Evolutionary conservation across 2,797 vertebrate species (phyloP), one percentile per base, ranked within the genome.

Genomic region (Xiphorhynchus erythropygius): DNA sequence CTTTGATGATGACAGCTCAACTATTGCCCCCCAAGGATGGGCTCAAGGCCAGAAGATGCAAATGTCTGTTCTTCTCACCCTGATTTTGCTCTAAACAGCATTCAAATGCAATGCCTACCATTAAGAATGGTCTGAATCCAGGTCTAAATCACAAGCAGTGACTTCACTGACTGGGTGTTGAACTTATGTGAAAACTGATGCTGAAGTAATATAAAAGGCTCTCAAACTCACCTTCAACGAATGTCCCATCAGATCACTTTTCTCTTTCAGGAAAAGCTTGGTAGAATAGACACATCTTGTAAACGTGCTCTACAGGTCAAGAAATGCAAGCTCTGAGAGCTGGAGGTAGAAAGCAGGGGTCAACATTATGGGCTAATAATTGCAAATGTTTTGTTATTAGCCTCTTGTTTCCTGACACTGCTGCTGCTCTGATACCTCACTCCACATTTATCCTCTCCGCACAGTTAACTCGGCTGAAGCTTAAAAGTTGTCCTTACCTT

Each of bases 21-120:
- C 70, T 76, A 39, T 70, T 96, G 89, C 56, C 81, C 76, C 68
- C 63, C 63, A 84, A 84, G 83, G 56, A 91, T 70, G 74, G 87
- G 70, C 89, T 96, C 70, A 81, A 75, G 77, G 63, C 76, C 93
- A 94, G 67, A 92, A 84, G 77, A 91, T 64, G 83, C 52, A 60
- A 83, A 91, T 65, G 44, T 73, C 80, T 88, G 10, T 91, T 89
- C 73, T 88, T 87, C 70, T 88, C 62, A 47, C 67, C 56, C 30
- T 68, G 24, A 46, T 59, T 76, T 74, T 75, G 6, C n/a, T 33
- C 53, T 90, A 41, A 89, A 76, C 49, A 84, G 59, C 52, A 93
- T 94, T 93, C 56, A 82, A 46, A 84, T 4, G 4, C 0, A 2
- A 42, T 77, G 24, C 11, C 55, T 91, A 52, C 25, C 33, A 49